Conservation (phyloP, 2,797 vertebrate genomes). For the Oryzias dopingdopingensis region DNA sequence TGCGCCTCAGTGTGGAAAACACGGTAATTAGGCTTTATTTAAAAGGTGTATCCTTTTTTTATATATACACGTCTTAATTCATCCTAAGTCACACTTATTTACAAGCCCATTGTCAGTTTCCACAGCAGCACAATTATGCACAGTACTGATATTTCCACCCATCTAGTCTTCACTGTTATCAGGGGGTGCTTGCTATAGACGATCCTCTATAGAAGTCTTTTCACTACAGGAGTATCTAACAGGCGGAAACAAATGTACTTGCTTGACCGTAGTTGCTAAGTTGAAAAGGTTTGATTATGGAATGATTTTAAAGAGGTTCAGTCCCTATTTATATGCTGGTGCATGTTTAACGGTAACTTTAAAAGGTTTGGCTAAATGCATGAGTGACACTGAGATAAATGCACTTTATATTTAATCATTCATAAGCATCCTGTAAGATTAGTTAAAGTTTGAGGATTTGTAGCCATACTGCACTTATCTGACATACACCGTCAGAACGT, state of each 20-base stretch:
- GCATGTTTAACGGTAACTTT: slow-evolving; percentile 34
- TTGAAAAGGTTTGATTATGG: slow-evolving; percentile 16
- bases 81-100: no score
- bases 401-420: slow-evolving; percentile 30
- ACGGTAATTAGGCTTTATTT: no score
- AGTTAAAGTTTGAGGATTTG: slow-evolving; percentile 33
- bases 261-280: not conserved
- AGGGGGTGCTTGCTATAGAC: slow-evolving; percentile 81
- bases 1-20: no score
- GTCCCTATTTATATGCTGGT: not conserved
- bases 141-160: slow-evolving; percentile 20
- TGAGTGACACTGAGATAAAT: slow-evolving; percentile 12
- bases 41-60: no score
- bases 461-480: slow-evolving; percentile 23
- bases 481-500: slow-evolving; percentile 27
- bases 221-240: slow-evolving; percentile 73
- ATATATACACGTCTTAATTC: no score
- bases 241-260: not conserved
- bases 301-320: not conserved
- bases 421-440: slow-evolving; percentile 15
- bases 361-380: slow-evolving; percentile 34
- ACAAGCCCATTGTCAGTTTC: no score
- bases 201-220: slow-evolving; percentile 85
- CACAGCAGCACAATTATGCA: slow-evolving; percentile 1
- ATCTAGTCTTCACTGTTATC: slow-evolving; percentile 66